These are phyloP conservation scores for Dascillus cervinus DNA, from an alignment of 2,888 invertebrate species.

Conservation along the genomic window DNA sequence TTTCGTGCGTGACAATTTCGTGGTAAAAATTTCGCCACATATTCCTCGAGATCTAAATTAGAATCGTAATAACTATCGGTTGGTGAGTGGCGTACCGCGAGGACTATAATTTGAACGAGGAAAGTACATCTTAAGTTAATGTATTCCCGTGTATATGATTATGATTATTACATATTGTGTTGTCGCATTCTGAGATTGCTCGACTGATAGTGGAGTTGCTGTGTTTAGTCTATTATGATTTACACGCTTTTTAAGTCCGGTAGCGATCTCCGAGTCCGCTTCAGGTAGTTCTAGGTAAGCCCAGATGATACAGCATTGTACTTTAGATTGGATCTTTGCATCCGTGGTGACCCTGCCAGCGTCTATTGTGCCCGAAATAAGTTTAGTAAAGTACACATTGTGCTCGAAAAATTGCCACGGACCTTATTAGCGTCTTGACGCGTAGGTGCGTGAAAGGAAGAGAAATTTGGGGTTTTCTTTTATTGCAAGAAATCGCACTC, in stretches of 20 bases:
- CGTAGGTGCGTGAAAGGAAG: too few relatives aligned
- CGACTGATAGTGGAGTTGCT: conserved; percentile 16
- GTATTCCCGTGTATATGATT: conserved; percentile 28
- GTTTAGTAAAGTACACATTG: too few relatives aligned
- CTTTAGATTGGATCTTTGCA: conserved; percentile 25
- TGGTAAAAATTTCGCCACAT: too few relatives aligned
- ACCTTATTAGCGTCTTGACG: too few relatives aligned
- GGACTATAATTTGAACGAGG: conserved; percentile 21
- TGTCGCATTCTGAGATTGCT: conserved; percentile 23
- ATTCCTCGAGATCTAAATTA: conserved; percentile 13
- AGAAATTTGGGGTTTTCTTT: too few relatives aligned
- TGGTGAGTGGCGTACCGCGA: conserved; percentile 10
- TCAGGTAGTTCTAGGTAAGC: conserved; percentile 12
- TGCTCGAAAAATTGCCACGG: too few relatives aligned
- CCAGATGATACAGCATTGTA: conserved; percentile 23
- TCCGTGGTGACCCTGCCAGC: conserved; percentile 2
- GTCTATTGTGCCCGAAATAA: neutral
- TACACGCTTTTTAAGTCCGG: conserved; percentile 20
- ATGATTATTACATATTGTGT: conserved; percentile 29
- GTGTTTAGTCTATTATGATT: conserved; percentile 18
- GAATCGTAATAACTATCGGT: conserved; percentile 10
- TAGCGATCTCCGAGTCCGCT: conserved; percentile 21
- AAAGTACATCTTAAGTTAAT: too few relatives aligned
- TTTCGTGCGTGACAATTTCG: too few relatives aligned
- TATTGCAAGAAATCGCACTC: too few relatives aligned